Conservation (phyloP, 53 echinoderm and acorn worm species). For the Astropecten irregularis region DNA sequence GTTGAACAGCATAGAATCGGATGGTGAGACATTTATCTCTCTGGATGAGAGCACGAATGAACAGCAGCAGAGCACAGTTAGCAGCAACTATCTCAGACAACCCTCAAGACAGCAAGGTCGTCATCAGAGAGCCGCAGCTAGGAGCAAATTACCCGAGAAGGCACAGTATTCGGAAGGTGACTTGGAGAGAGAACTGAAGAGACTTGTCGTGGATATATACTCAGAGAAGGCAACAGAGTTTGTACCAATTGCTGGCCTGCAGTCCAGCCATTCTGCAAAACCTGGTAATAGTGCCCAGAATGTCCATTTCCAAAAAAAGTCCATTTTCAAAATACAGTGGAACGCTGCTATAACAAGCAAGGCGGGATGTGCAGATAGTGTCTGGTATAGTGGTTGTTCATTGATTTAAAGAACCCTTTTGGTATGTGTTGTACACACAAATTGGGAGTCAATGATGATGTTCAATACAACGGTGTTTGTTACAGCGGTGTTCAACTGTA, state of each 20-base stretch:
- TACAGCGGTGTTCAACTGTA: too few relatives aligned
- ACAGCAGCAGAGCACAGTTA: conserved; percentile 1
- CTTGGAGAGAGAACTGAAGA: conserved; percentile 75
- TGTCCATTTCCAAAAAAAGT: too few relatives aligned
- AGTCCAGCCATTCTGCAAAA: not conserved
- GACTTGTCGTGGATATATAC: conserved; percentile 81
- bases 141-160: not conserved
- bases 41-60: conserved; percentile 52
- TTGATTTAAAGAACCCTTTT: too few relatives aligned
- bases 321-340: too few relatives aligned
- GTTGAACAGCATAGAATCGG: conserved; percentile 76
- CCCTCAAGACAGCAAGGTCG: conserved; percentile 24
- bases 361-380: too few relatives aligned
- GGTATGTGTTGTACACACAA: too few relatives aligned
- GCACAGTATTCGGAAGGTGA: not conserved
- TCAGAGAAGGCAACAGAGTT: conserved; percentile 66
- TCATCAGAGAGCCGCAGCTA: not conserved
- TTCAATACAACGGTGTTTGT: too few relatives aligned
- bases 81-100: not conserved
- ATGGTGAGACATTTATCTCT: conserved; percentile 70
- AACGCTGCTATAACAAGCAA: too few relatives aligned
- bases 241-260: conserved; percentile 63
- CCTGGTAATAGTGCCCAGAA: too few relatives aligned
- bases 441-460: too few relatives aligned
- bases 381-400: too few relatives aligned